Base-by-base conservation (phyloP, 2,797 vertebrate species). In the Eutrigla gurnardus region DNA sequence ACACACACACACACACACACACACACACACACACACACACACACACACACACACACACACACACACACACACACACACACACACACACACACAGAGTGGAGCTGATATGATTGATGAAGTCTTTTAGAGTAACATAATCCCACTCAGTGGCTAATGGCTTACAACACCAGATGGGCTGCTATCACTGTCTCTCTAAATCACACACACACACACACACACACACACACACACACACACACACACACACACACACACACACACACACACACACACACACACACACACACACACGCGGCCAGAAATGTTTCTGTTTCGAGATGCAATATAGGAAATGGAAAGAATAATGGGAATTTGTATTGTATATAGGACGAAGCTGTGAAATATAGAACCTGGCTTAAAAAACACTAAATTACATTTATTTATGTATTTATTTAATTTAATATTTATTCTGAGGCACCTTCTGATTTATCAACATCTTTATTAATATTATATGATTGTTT, bases 51-150 rank as follows among this genome's bases (percentile, higher is more conserved):
- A 15, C 52, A 46, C 43, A 46, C 32, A 52, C 18, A 57, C 49
- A 25, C 8, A 53, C 57, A 55, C 39, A 52, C 2, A 49, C n/a
- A 4, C 17, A 61, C 47, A 39, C 9, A 17, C 61, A 65, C 36
- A 6, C 9, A 8, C 7, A 25, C 25, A 10, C 61, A 59, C 55
- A 59, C 55, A 49, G 53, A 65, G 59, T 66, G 67, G 47, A 66
- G 67, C 75, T 73, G 70, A 74, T 80, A 65, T 73, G 73, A 84
- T 58, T 84, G 80, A 88, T 80, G 71, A 70, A 52, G 70, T 79
- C 74, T 83, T 86, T 82, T 74, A 77, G 67, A 73, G 77, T 73
- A 70, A 77, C 17, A 75, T 87, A 84, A 88, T 88, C 73, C 75
- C 68, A 78, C 72, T 79, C 73, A 80, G 75, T 79, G 52, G 76